Base-by-base conservation (phyloP, 2,113 vertebrate species). In the Aspiorhynchus laticeps region DNA sequence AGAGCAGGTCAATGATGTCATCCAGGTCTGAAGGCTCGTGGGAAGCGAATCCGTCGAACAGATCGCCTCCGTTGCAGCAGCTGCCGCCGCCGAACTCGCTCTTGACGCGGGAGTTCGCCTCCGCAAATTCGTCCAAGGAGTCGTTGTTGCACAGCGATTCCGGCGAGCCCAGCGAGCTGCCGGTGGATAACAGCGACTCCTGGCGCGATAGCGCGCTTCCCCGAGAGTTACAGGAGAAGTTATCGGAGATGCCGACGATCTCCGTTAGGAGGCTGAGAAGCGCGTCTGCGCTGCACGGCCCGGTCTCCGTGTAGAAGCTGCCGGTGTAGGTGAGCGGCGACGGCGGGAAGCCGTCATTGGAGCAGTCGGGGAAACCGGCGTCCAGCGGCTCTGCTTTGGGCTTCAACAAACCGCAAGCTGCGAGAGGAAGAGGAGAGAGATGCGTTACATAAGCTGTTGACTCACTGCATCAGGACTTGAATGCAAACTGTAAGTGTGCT, bases 241-340 rank as follows among this genome's bases (percentile, higher is more conserved):
- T 31, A 5, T 63, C 77, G 65, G 97, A 97, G 89, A 98, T 96
- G 10, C 97, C 98, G 24, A 99, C 94, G 87, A 99, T 99, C 61
- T 98, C 98, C 0, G 98, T 97, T 95, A 99, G 98, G 92, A 99
- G 95, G 92, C 94, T 98, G 93, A 99, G 96, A 89, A 99, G 96
- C 3, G 97, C 95, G 90, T 99, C 97, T 7, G 96, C 96, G 79
- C 96, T 97, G 92, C 96, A 97, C n/a, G 91, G 26, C 0, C 94
- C 94, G 0, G 95, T 91, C 88, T 98, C 97, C 48, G 87, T 31
- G 92, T 97, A 97, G 94, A 98, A 98, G 92, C 95, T 95, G 83
- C 96, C 95, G 6, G 93, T 95, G 95, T 97, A 97, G 88, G 94
- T 94, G 91, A 98, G 93, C 10, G 88, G 88, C 0, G 97, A 94